Evolutionary conservation across 30 jellyfish, hydroid and myxozoan species (phyloP), one percentile per base, ranked within the genome.

Genomic region (Chironex yamaguchii): DNA sequence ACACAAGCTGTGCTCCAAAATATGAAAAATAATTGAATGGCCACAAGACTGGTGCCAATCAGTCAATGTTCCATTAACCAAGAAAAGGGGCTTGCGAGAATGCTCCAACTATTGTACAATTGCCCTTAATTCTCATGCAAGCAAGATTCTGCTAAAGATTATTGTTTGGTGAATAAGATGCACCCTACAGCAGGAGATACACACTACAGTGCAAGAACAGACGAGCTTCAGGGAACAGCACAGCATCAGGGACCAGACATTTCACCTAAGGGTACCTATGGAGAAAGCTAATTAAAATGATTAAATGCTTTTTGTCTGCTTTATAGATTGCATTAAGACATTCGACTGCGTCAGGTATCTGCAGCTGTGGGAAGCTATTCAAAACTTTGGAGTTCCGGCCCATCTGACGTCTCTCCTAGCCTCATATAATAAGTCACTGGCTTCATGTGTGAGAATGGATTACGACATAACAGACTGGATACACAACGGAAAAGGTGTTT

Each of bases 11-110:
- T 48, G 84, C 84, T 0, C 14, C 22, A 34, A 63, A 66, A 81
- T 64, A 23, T 63, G 91, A 77, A 26, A 4, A 1, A 29, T 42
- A 3, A 0, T 9, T 26, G 28, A 68, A 32, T 81, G 76, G 84
- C 91, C 91, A 17, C 67, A 0, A 23, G 91, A 65, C 32, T 81
- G 84, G 91, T 20, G 30, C 21, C 66, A 36, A n/a, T 81, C 84
- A 12, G 0, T 81, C 34, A 65, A 65, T 66, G 91, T 81, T 2
- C 81, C 82, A 30, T 34, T 58, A 0, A 71, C 90, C 12, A 79
- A 58, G 28, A 79, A 58, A 62, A 81, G 90, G 4, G 90, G 65
- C 71, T 36, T 77, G 17, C 34, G 0, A 49, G 52, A 81, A 30
- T 36, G 91, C 26, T 17, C n/a, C 3, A 64, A 63, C 68, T 65